These are phyloP conservation scores for Cydia amplana DNA, from an alignment of 1,140 invertebrate genomes.

Conservation along the genomic window DNA sequence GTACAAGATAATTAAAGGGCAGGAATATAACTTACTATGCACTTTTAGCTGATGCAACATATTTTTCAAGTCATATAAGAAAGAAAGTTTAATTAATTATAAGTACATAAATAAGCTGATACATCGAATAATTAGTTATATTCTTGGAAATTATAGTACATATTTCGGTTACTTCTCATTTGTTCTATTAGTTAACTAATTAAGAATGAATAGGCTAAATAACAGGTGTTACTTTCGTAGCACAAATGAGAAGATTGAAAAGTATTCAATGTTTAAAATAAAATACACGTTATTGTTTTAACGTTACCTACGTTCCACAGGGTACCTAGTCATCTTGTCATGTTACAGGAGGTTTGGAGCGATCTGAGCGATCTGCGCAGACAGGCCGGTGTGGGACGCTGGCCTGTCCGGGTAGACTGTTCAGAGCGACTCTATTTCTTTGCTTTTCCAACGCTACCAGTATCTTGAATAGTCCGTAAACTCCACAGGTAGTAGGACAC, in stretches of 20 bases:
- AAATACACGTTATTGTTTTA: too few relatives aligned
- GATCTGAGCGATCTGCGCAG: constrained; percentile 57
- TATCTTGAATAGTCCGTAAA: too few relatives aligned
- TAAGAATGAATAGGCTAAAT: too few relatives aligned
- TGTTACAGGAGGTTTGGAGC: constrained; percentile 29
- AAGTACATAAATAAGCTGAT: background rate
- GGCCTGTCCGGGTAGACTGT: constrained; percentile 77
- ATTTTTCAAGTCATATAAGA: background rate
- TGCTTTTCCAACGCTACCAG: background rate
- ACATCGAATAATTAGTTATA: too few relatives aligned
- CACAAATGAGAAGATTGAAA: too few relatives aligned
- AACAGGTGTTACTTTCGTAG: too few relatives aligned
- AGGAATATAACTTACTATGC: background rate
- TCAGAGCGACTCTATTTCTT: constrained; percentile 40
- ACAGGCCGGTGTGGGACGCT: constrained; percentile 53
- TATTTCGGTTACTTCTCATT: too few relatives aligned
- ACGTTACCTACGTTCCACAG: too few relatives aligned
- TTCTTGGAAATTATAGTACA: too few relatives aligned
- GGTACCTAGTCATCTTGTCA: background rate
- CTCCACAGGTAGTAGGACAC: too few relatives aligned
- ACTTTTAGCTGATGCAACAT: background rate
- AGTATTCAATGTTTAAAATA: too few relatives aligned
- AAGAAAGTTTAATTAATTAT: constrained; percentile 2
- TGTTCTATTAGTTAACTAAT: too few relatives aligned
- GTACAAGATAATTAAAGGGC: background rate